phyloP scores from a whole-genome alignment of 2,113 vertebrate genomes.

The Otus sunia region DNA sequence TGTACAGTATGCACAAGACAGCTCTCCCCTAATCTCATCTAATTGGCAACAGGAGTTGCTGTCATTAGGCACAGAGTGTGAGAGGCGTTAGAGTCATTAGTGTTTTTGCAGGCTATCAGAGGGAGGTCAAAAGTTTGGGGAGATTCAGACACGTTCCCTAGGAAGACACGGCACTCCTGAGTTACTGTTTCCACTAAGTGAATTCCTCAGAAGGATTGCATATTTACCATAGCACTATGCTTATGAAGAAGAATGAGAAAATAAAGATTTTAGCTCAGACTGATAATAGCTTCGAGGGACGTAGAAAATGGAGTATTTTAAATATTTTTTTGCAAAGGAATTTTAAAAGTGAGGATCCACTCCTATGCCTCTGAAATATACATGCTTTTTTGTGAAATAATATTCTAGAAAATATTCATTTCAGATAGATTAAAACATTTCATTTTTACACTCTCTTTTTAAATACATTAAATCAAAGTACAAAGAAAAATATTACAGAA shows the following conservation, averaged over 20 bases:
- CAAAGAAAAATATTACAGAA: neutral
- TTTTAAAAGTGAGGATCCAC: neutral
- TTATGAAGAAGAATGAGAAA: neutral
- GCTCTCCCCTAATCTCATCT: conserved; percentile 42
- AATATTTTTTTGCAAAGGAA: neutral
- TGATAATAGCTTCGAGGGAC: neutral
- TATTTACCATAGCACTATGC: neutral
- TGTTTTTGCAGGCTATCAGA: neutral
- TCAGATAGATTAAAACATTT: neutral
- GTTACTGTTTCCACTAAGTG: neutral
- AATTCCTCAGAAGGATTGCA: neutral
- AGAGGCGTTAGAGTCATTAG: conserved; percentile 34
- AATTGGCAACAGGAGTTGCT: conserved; percentile 46
- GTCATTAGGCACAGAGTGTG: conserved; percentile 32
- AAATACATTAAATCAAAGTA: neutral
- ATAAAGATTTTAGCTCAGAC: neutral
- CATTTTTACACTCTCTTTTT: neutral
- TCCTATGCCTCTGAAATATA: neutral
- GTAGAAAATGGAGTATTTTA: neutral
- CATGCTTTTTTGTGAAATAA: neutral
- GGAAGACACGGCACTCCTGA: neutral
- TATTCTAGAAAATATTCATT: neutral
- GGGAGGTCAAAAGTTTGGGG: neutral
- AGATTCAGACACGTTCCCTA: neutral
- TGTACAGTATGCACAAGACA: conserved; percentile 46